Evolutionary conservation across 2,797 vertebrate species (phyloP).

Genomic region (Discoglossus pictus): DNA sequence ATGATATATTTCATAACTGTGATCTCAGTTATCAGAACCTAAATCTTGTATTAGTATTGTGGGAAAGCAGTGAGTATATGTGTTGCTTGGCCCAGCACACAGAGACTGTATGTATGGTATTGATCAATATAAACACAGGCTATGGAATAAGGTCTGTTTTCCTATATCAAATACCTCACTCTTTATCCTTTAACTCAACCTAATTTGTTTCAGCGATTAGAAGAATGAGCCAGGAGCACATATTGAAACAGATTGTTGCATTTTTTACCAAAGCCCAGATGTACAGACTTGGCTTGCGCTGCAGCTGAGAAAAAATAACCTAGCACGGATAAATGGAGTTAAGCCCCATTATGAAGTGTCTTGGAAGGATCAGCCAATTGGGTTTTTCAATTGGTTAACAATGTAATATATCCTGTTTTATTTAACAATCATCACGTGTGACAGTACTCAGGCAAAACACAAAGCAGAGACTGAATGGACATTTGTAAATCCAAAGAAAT

Average conservation of each 20-base stretch:
- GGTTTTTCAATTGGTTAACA: conserved; percentile 15
- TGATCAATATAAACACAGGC: conserved; percentile 30
- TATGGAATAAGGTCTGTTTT: conserved; percentile 12
- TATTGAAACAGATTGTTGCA: conserved; percentile 28
- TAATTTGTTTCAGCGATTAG: conserved; percentile 23
- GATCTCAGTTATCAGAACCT: not conserved
- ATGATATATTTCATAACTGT: conserved; percentile 14
- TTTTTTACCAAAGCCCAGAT: conserved; percentile 28
- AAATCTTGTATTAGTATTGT: conserved; percentile 28
- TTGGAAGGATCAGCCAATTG: not conserved
- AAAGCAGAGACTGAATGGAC: not conserved
- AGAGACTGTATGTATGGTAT: conserved; percentile 21
- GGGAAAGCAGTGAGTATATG: conserved; percentile 28
- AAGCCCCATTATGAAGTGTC: not conserved
- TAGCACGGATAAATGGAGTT: conserved; percentile 10
- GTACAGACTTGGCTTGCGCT: conserved; percentile 33
- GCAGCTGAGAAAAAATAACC: conserved; percentile 12
- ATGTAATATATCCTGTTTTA: conserved; percentile 16
- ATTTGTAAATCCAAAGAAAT: no score
- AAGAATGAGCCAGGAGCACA: conserved; percentile 32
- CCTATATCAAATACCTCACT: conserved; percentile 21
- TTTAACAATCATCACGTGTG: conserved; percentile 20
- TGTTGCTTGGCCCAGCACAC: conserved; percentile 30
- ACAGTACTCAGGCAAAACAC: not conserved
- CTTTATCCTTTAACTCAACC: conserved; percentile 34